A percentile compares a stretch with the other conserved stretches of the same genome.
These are phyloP conservation scores for Noctua comes DNA, from an alignment of 2,888 invertebrate genomes.

Conservation along the genomic window DNA sequence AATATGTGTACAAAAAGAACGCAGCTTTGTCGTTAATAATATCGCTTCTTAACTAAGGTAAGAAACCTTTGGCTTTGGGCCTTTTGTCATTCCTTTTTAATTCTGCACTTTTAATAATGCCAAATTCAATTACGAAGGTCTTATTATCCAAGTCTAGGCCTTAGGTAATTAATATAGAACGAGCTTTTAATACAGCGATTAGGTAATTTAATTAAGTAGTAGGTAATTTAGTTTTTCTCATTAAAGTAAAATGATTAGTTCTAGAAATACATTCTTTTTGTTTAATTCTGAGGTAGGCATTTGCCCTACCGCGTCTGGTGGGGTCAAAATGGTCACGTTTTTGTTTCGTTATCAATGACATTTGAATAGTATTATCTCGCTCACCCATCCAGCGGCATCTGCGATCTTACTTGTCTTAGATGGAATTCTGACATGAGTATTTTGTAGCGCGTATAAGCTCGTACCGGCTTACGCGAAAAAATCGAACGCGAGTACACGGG, in stretches of 20 bases:
- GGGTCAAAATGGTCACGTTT: neutral
- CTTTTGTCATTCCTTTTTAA: conserved; percentile 13
- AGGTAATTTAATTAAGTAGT: conserved; percentile 23
- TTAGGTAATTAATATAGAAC: conserved; percentile 27
- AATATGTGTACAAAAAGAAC: neutral
- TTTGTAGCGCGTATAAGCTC: neutral
- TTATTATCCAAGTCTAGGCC: neutral
- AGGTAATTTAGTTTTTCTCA: conserved; percentile 24
- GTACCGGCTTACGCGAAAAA: neutral
- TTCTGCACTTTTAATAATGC: conserved; percentile 7
- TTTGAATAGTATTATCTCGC: neutral
- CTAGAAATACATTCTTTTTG: neutral
- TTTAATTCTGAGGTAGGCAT: neutral
- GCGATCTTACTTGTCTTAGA: neutral
- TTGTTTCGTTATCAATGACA: neutral
- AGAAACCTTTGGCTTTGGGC: neutral
- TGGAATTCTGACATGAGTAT: neutral
- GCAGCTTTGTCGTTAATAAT: conserved; percentile 7
- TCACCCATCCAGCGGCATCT: neutral
- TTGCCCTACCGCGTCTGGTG: neutral
- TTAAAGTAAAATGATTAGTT: neutral
- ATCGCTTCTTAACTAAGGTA: neutral
- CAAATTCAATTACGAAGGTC: neutral
- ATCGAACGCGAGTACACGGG: neutral
- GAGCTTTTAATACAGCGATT: conserved; percentile 16